Evolutionary conservation across 2,888 invertebrate species (phyloP).

Genomic region (Nasonia oneida): DNA sequence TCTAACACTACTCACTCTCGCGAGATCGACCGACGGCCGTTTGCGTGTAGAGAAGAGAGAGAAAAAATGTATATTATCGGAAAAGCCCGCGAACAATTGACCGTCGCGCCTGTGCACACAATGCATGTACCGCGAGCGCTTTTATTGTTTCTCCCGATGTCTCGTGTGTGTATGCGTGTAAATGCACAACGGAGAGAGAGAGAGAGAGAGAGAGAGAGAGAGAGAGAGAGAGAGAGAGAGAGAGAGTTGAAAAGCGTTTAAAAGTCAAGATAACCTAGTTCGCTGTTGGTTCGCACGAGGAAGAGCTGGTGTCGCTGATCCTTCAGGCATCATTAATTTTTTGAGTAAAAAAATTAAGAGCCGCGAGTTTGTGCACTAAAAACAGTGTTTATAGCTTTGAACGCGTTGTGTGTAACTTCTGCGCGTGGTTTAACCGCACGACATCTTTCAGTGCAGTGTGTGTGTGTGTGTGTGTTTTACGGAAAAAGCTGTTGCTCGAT

Average conservation of each 20-base stretch:
- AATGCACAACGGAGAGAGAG: not conserved
- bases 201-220: too few species aligned
- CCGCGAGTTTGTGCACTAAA: not conserved
- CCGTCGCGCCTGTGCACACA: not conserved
- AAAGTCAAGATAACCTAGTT: constrained; percentile 11
- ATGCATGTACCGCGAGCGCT: not conserved
- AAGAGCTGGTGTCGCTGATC: not conserved
- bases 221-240: too few species aligned
- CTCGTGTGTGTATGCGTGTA: too few species aligned
- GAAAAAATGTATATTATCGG: too few species aligned
- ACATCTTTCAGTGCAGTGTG: not conserved
- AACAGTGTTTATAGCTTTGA: not conserved
- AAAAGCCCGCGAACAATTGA: not conserved
- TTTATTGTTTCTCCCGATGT: not conserved
- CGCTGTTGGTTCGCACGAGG: not conserved
- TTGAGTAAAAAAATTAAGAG: not conserved
- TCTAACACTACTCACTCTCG: not conserved
- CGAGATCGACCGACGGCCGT: not conserved
- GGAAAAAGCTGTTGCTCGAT: not conserved
- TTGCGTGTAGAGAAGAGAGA: too few species aligned
- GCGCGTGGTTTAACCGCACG: not conserved
- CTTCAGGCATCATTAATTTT: not conserved
- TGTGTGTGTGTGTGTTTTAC: not conserved
- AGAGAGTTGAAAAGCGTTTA: not conserved
- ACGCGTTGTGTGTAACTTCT: not conserved